phyloP scores from a whole-genome alignment of 1,140 invertebrate genomes.

The Drosophila pallidifrons region DNA sequence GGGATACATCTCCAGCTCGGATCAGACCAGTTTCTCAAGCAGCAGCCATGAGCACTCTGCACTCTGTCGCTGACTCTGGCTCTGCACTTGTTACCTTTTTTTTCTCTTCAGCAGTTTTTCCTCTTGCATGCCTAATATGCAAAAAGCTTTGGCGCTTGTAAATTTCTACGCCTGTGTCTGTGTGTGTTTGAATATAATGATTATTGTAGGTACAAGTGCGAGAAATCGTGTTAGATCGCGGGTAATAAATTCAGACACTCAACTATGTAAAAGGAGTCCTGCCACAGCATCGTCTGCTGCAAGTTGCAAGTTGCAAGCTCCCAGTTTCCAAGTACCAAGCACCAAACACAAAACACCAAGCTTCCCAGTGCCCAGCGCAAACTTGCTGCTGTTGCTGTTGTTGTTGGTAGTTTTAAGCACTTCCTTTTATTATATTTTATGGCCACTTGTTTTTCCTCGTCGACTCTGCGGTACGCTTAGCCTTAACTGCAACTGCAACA shows the following conservation, averaged over 20 bases:
- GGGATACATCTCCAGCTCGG: slow-evolving; percentile 23
- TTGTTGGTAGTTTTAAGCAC: slow-evolving; percentile 76
- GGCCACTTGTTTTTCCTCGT: slow-evolving; percentile 73
- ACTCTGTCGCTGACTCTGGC: not conserved
- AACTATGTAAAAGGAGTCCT: slow-evolving; percentile 79
- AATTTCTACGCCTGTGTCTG: slow-evolving; percentile 52
- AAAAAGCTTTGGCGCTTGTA: slow-evolving; percentile 79
- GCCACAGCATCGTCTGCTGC: slow-evolving; percentile 19
- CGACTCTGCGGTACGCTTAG: slow-evolving; percentile 8
- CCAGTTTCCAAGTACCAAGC: not conserved
- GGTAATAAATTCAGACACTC: slow-evolving; percentile 83
- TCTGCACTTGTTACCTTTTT: slow-evolving; percentile 77
- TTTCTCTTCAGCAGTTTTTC: slow-evolving; percentile 37
- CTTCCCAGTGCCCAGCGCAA: not conserved
- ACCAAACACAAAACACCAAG: not conserved
- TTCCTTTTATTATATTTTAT: slow-evolving; percentile 83
- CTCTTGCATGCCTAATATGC: slow-evolving; percentile 78
- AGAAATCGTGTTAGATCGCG: slow-evolving; percentile 83
- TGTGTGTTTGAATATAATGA: slow-evolving; percentile 77
- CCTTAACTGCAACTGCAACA: slow-evolving; percentile 7
- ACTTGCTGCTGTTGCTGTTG: slow-evolving; percentile 24
- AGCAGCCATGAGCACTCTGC: not conserved
- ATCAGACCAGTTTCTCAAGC: slow-evolving; percentile 69
- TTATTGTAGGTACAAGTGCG: slow-evolving; percentile 83
- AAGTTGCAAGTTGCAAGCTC: slow-evolving; percentile 10